These are phyloP conservation scores for Rhinogobius similis DNA, from an alignment of 2,113 vertebrate species.

Conservation along the genomic window DNA sequence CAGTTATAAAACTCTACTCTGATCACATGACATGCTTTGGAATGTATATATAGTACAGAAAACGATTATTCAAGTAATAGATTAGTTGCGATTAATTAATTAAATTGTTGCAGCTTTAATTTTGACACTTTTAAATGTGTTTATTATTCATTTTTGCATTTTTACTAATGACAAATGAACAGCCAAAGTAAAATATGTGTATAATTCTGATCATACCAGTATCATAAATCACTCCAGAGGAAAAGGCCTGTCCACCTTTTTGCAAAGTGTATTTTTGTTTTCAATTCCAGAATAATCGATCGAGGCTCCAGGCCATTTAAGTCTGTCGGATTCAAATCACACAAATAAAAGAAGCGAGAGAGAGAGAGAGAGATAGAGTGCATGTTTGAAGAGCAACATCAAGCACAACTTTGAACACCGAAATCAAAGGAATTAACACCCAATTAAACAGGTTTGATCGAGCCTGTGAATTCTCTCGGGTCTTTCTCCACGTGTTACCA, in stretches of 20 bases:
- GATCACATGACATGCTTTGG: no score
- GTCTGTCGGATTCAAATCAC: constrained; percentile 32
- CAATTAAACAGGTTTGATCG: constrained; percentile 44
- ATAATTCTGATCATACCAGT: no score
- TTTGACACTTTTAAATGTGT: no score
- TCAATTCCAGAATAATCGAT: constrained; percentile 17
- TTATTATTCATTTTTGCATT: no score
- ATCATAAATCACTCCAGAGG: not conserved
- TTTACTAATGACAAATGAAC: no score
- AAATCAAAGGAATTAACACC: constrained; percentile 52
- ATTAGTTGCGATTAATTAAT: no score
- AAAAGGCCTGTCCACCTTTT: constrained; percentile 10
- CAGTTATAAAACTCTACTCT: no score
- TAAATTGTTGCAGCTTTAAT: no score
- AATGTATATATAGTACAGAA: no score
- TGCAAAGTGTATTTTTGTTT: constrained; percentile 30
- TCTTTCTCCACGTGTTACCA: not conserved
- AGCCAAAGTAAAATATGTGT: no score
- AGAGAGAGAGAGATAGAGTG: no score
- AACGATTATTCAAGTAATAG: no score
- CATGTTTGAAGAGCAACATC: constrained; percentile 44
- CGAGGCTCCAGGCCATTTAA: constrained; percentile 27
- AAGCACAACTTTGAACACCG: constrained; percentile 46
- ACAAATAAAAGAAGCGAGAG: constrained; percentile 16
- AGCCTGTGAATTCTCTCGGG: constrained; percentile 26